phyloP scores from a whole-genome alignment of 2,113 vertebrate species.

The Trematomus loennbergii region DNA sequence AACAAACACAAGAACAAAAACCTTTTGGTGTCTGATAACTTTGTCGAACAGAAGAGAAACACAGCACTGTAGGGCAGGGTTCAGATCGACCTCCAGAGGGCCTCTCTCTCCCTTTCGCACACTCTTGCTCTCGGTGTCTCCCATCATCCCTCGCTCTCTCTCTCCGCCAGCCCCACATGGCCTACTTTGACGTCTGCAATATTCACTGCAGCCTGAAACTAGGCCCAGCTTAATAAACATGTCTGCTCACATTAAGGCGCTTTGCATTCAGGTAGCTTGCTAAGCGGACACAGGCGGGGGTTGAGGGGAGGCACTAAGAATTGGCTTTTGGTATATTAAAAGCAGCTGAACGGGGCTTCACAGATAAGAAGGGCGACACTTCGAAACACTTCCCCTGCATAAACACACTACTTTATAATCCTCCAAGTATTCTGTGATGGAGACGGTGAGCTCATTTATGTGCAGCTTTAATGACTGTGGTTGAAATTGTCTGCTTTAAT shows the following conservation, averaged over 20 bases:
- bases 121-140: slow-evolving; percentile 36
- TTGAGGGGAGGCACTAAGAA: slow-evolving; percentile 39
- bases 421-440: slow-evolving; percentile 13
- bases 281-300: slow-evolving; percentile 68
- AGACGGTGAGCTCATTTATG: slow-evolving; percentile 22
- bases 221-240: slow-evolving; percentile 85
- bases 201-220: slow-evolving; percentile 83
- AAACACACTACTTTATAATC: slow-evolving; percentile 21
- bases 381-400: slow-evolving; percentile 30
- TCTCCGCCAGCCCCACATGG: slow-evolving; percentile 76
- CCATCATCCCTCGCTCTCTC: slow-evolving; percentile 56
- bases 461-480: slow-evolving; percentile 39
- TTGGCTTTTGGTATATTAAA: slow-evolving; percentile 58
- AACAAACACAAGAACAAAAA: slow-evolving; percentile 72
- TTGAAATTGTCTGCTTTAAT: slow-evolving; percentile 40
- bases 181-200: slow-evolving; percentile 85
- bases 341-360: slow-evolving; percentile 39
- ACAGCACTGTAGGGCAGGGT: slow-evolving; percentile 54
- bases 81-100: slow-evolving; percentile 72
- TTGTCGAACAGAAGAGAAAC: slow-evolving; percentile 66
- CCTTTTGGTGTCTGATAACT: slow-evolving; percentile 75
- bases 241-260: slow-evolving; percentile 82
- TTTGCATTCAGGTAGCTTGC: slow-evolving; percentile 83
- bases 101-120: slow-evolving; percentile 18
- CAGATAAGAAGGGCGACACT: slow-evolving; percentile 38